Evolutionary conservation across 1,140 invertebrate species (phyloP), one percentile per base, ranked within the genome.

Genomic region (Panagrolaimus sp.): DNA sequence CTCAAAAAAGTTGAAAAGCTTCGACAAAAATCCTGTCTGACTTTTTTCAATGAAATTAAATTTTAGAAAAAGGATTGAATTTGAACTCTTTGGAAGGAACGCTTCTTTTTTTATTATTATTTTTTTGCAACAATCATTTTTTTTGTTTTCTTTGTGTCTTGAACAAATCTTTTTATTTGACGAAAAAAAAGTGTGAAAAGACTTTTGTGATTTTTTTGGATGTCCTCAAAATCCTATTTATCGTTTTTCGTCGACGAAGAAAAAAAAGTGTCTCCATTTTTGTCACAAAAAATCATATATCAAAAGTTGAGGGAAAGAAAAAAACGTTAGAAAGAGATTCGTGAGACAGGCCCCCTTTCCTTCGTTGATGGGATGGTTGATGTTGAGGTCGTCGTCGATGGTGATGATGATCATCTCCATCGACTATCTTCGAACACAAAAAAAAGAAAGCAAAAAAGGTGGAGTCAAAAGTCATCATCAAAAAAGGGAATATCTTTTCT

Each of bases 371-470:
- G 52, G 17, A 58, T 58, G 47, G 47, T 4, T n/a, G 21, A 1
- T 48, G 47, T 48, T 24, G 15, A 15, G 5, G 47, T 48, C 47
- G 47, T 48, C 47, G 15, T 4, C 10, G 47, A 15, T 15, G 47
- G 2, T 38, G 32, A 38, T 38, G 32, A 38, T 38, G 2, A 38
- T 38, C 32, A 2, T 7, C 32, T 2, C 32, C 45, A 9, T 46
- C 45, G 48, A 52, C 48, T n/a, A 52, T 52, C 48, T n/a, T 52
- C n/a, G 26, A 24, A n/a, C 48, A n/a, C 48, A 52, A 52, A 52
- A 52, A 52, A 52, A 28, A 28, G 15, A 24, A 48, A n/a, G 10
- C 2, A 24, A 48, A 24, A 5, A 24, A 58, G 52, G 28, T 58
- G 21, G 21, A 58, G 21, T 21, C 17, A 21, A 26, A 28, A 58